phyloP scores from a whole-genome alignment of 2,113 vertebrate genomes.

The Ptilonorhynchus violaceus region DNA sequence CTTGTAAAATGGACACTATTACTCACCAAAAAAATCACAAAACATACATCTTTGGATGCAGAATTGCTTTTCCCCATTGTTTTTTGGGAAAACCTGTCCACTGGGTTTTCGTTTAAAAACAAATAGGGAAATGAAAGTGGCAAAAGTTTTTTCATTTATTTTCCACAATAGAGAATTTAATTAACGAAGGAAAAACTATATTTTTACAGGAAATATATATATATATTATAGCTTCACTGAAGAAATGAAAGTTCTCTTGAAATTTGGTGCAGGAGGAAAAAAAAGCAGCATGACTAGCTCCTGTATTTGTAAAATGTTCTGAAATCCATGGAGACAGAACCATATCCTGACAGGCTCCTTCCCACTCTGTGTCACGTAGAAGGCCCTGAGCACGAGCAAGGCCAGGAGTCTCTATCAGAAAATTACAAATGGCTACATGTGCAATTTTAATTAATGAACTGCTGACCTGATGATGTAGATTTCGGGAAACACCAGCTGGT shows the following conservation, averaged over 20 bases:
- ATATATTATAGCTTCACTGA: not conserved
- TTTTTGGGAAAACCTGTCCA: not conserved
- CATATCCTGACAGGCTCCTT: not conserved
- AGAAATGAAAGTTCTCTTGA: not conserved
- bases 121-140: not conserved
- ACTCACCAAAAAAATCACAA: not conserved
- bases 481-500: conserved; percentile 34
- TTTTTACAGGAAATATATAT: not conserved
- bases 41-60: not conserved
- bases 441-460: conserved; percentile 42
- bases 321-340: not conserved
- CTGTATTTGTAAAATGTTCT: not conserved
- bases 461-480: conserved; percentile 1
- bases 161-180: not conserved
- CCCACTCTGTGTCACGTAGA: not conserved
- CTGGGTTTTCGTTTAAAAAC: not conserved
- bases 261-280: not conserved
- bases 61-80: not conserved
- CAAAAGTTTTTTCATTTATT: not conserved
- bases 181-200: not conserved
- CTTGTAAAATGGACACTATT: not conserved
- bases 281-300: not conserved
- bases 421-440: conserved; percentile 26
- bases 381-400: not conserved
- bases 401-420: not conserved